Base-by-base conservation (phyloP, 2,888 invertebrate species). In the Aradus depressus region DNA sequence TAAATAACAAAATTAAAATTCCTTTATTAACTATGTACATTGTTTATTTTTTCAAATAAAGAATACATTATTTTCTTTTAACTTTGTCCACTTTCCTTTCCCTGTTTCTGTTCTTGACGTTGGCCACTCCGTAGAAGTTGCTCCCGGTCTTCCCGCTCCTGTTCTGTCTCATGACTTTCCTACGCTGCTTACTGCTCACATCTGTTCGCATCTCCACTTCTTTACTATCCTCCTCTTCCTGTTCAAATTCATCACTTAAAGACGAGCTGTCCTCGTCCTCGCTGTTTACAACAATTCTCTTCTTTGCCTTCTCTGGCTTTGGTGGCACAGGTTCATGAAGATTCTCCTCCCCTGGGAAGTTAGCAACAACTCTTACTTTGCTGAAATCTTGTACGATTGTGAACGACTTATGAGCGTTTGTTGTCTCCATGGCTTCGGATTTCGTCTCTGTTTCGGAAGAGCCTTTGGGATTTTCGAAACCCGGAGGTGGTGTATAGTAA, bases 401-500 rank as follows among this genome's bases (percentile, higher is more conserved):
- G 39, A 78, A 64, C 58, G 70, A 70, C 58, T 63, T 67, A 32
- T 72, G 61, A 34, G 64, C 62, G 38, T 59, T 44, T 50, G 49
- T 42, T 37, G 35, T 34, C 41, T 56, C 54, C 23, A 10, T 16
- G 51, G 21, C 14, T 26, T 10, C 14, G 3, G 21, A 10, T 60
- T 58, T 52, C 42, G 49, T n/a, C 28, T 38, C 38, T 43, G 19
- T 50, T 38, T 56, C 37, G 5, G 34, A 44, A 44, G 51, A 44
- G 18, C 50, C 53, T 55, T 79, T 68, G 2, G 86, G 83, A 43
- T 75, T 69, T 67, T 84, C 85, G 69, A 78, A 87, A 2, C 84
- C 86, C 60, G 85, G 83, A 14, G 96, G 96, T 39, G 81, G 75
- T 3, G 90, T 82, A 72, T 90, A 98, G 69, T 88, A 97, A 1